Evolutionary conservation across 2,113 vertebrate genomes (phyloP).

Genomic region (Engystomops pustulosus): DNA sequence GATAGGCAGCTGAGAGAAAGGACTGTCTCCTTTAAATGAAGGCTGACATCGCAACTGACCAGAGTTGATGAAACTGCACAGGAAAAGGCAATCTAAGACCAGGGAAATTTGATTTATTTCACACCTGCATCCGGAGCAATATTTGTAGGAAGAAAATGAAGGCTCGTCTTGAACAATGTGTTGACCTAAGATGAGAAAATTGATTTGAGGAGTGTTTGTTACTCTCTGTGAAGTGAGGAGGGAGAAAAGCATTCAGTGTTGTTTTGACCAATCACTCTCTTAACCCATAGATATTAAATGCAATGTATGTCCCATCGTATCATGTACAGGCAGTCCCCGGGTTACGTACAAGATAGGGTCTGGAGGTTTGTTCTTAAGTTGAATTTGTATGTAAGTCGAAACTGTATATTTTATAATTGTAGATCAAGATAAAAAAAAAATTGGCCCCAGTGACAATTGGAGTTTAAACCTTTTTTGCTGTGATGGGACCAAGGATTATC

Average conservation of each 20-base stretch:
- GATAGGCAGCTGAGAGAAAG: constrained; percentile 36
- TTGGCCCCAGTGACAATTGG: too few species aligned
- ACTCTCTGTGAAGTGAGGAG: constrained; percentile 14
- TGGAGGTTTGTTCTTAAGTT: too few species aligned
- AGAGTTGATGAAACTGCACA: constrained; percentile 50
- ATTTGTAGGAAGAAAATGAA: constrained; percentile 56
- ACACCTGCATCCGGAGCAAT: constrained; percentile 40
- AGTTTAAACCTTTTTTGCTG: too few species aligned
- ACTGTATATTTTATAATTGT: too few species aligned
- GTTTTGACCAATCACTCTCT: constrained; percentile 31
- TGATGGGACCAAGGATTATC: too few species aligned
- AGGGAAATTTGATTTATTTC: constrained; percentile 52
- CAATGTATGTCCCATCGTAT: background rate
- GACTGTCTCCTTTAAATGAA: constrained; percentile 53
- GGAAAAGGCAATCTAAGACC: constrained; percentile 49
- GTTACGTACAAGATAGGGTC: too few species aligned
- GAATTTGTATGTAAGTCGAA: too few species aligned
- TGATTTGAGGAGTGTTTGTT: constrained; percentile 53
- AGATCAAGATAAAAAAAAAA: too few species aligned
- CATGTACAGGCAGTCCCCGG: too few species aligned
- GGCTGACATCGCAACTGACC: constrained; percentile 42
- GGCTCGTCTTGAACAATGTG: constrained; percentile 47
- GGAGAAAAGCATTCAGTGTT: background rate
- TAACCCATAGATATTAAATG: constrained; percentile 13
- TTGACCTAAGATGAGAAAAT: constrained; percentile 58